phyloP scores from a whole-genome alignment of 2,888 invertebrate species.

The Micoletzkya japonica region DNA sequence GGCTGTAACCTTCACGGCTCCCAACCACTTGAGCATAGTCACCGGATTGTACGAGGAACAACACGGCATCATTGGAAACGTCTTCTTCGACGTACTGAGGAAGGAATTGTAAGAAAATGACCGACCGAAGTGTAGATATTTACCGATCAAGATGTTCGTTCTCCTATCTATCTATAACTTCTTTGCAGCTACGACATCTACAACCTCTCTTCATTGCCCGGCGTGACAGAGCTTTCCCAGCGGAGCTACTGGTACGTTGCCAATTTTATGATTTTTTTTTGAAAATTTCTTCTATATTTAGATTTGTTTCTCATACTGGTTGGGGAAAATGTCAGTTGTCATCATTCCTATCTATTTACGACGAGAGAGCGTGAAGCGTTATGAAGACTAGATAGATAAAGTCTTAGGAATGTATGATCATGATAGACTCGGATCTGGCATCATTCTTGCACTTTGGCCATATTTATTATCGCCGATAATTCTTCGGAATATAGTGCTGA shows the following conservation, averaged over 20 bases:
- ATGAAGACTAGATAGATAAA: too few relatives aligned
- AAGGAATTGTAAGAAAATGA: background rate
- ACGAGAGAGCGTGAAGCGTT: background rate
- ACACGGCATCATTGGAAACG: conserved; percentile 27
- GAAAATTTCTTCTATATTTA: too few relatives aligned
- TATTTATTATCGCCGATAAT: too few relatives aligned
- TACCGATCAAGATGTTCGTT: background rate
- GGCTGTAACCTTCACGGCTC: conserved; percentile 23
- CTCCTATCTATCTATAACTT: background rate
- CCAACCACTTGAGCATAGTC: conserved; percentile 27
- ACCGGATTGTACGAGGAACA: conserved; percentile 26
- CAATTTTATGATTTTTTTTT: background rate
- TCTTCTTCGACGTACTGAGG: conserved; percentile 13
- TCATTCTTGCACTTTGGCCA: too few relatives aligned
- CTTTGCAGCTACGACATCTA: conserved; percentile 25
- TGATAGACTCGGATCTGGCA: too few relatives aligned
- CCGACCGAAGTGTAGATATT: background rate
- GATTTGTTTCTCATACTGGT: too few relatives aligned
- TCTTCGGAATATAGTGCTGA: too few relatives aligned
- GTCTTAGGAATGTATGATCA: too few relatives aligned
- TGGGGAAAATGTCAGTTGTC: background rate
- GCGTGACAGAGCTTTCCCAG: background rate
- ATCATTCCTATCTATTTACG: background rate
- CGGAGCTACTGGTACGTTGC: conserved; percentile 6
- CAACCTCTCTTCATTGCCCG: conserved; percentile 1